Conservation (phyloP, 2,113 vertebrate genomes). For the Paracyprichromis sp. region DNA sequence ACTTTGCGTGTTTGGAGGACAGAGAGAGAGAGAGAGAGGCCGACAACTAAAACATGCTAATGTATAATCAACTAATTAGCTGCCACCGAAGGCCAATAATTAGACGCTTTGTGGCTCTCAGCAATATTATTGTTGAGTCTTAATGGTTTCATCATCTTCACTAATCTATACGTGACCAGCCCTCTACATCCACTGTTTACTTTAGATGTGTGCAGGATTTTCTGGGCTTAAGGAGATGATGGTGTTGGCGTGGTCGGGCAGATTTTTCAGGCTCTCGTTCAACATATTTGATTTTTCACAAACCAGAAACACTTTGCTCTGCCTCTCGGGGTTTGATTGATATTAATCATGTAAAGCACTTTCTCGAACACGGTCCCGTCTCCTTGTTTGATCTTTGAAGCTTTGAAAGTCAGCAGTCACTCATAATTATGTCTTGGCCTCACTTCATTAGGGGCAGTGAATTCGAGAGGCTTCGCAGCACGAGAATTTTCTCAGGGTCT, state of each 20-base stretch:
- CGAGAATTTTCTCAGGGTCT: background rate
- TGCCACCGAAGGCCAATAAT: slow-evolving; percentile 14
- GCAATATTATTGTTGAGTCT: slow-evolving; percentile 20
- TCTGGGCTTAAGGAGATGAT: background rate
- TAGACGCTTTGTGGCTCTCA: slow-evolving; percentile 2
- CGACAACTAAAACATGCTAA: background rate
- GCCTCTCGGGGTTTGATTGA: background rate
- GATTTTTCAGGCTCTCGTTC: background rate
- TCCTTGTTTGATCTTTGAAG: background rate
- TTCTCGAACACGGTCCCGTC: background rate
- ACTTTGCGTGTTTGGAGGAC: background rate
- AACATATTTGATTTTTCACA: background rate
- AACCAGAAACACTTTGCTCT: background rate
- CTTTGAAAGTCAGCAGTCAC: slow-evolving; percentile 18
- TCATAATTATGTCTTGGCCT: slow-evolving; percentile 9
- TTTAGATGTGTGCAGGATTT: background rate
- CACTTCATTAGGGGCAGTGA: background rate
- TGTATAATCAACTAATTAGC: slow-evolving; percentile 39
- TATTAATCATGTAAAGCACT: slow-evolving; percentile 1
- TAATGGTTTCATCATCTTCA: slow-evolving; percentile 27
- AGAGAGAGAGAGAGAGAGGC: background rate
- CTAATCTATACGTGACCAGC: background rate
- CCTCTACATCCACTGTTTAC: background rate
- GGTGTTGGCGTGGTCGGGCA: background rate
- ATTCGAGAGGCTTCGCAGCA: background rate